These are phyloP conservation scores for Excalfactoria chinensis DNA, from an alignment of 2,113 vertebrate species.

Conservation along the genomic window DNA sequence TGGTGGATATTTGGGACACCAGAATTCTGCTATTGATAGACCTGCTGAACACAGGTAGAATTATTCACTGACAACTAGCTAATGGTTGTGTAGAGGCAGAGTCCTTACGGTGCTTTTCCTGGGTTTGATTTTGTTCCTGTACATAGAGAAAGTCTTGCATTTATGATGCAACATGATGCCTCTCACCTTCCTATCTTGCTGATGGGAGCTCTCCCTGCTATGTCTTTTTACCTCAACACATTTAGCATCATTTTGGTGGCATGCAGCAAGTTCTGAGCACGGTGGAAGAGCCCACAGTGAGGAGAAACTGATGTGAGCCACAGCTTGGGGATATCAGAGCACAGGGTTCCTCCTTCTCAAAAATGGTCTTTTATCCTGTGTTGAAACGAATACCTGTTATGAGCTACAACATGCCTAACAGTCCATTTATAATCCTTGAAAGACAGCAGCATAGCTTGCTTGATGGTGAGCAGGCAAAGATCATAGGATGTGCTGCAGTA, in stretches of 20 bases:
- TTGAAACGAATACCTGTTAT: neutral
- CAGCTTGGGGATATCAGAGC: neutral
- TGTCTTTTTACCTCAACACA: neutral
- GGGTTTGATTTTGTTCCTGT: neutral
- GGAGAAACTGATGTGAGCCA: neutral
- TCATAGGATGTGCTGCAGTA: neutral
- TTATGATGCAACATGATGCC: neutral
- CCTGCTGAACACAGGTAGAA: neutral
- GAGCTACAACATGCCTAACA: neutral
- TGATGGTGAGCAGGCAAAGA: conserved; percentile 4
- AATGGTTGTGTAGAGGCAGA: neutral
- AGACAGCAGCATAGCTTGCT: neutral
- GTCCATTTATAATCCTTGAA: neutral
- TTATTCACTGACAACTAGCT: neutral
- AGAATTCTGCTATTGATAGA: neutral
- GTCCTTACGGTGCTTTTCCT: neutral
- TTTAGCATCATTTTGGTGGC: neutral
- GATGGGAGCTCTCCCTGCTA: neutral
- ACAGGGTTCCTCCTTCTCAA: neutral
- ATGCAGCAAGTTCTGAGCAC: neutral
- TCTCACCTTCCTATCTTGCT: neutral
- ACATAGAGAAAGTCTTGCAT: neutral
- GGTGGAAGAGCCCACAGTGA: neutral
- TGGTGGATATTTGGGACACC: neutral
- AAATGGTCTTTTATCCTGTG: neutral